These are phyloP conservation scores for Drosophila willistoni DNA, from an alignment of 1,140 invertebrate species.

Conservation along the genomic window DNA sequence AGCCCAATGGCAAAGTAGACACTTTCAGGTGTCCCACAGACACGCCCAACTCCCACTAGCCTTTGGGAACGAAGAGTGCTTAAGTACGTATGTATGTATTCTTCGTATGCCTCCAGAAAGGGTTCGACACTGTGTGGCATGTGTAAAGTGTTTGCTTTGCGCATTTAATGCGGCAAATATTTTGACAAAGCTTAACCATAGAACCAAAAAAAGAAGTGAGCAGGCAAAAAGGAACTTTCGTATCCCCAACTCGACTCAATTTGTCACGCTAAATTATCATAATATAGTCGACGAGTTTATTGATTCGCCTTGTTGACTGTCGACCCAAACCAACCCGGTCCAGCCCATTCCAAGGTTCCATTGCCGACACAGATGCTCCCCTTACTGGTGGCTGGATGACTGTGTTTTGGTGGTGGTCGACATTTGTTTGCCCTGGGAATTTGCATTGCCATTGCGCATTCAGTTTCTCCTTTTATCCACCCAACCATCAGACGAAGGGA, in stretches of 20 bases:
- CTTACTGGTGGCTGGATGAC: constrained; percentile 18
- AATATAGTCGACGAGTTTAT: constrained; percentile 65
- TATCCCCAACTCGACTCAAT: constrained; percentile 35
- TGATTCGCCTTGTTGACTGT: constrained; percentile 75
- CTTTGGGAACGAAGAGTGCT: not conserved
- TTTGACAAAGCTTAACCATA: constrained; percentile 59
- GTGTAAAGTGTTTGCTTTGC: constrained; percentile 75
- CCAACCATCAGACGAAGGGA: constrained; percentile 31
- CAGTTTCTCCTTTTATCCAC: not conserved
- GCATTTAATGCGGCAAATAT: constrained; percentile 77
- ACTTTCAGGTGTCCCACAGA: constrained; percentile 33
- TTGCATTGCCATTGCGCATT: constrained; percentile 55
- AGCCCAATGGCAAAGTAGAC: constrained; percentile 39
- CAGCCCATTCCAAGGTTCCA: constrained; percentile 24
- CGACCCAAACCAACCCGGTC: constrained; percentile 25
- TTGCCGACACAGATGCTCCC: constrained; percentile 59
- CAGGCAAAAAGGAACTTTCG: not conserved
- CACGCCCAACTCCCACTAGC: constrained; percentile 21
- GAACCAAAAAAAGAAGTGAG: not conserved
- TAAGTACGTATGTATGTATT: not conserved
- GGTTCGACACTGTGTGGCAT: constrained; percentile 58
- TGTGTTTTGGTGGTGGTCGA: constrained; percentile 4
- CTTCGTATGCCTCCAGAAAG: constrained; percentile 15
- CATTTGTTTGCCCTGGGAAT: constrained; percentile 68
- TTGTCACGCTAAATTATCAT: constrained; percentile 74